phyloP scores from a whole-genome alignment of 1,140 invertebrate species.

The Heterodera carotae region DNA sequence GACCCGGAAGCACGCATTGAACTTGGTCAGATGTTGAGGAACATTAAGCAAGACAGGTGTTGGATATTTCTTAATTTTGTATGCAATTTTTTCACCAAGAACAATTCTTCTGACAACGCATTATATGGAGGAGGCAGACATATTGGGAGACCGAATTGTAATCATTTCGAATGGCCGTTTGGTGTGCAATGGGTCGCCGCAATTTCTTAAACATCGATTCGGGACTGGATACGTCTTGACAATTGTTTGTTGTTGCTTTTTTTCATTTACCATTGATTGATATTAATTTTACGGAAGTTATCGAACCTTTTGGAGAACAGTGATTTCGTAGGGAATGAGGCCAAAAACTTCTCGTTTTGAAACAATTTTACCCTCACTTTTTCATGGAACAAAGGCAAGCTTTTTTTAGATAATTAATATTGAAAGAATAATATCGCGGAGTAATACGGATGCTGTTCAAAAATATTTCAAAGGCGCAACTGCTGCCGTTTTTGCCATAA shows the following conservation, averaged over 20 bases:
- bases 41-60: constrained; percentile 55
- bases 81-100: no score
- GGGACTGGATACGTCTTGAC: constrained; percentile 52
- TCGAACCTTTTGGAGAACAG: no score
- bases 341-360: no score
- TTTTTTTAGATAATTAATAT: constrained; percentile 5
- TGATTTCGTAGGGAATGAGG: no score
- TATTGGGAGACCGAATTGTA: constrained; percentile 74
- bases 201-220: constrained; percentile 71
- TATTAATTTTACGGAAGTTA: no score
- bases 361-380: no score
- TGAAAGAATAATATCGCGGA: not conserved
- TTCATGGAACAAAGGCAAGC: not conserved
- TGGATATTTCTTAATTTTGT: not conserved
- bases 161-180: constrained; percentile 73
- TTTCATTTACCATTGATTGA: no score
- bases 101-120: constrained; percentile 82
- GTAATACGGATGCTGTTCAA: not conserved
- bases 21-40: constrained; percentile 70
- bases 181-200: constrained; percentile 72
- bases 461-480: not conserved
- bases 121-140: constrained; percentile 96
- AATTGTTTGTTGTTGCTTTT: constrained; percentile 35
- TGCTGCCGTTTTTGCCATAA: constrained; percentile 29
- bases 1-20: constrained; percentile 70